Evolutionary conservation across 1,140 invertebrate genomes (phyloP).

Genomic region (Homalodisca vitripennis): DNA sequence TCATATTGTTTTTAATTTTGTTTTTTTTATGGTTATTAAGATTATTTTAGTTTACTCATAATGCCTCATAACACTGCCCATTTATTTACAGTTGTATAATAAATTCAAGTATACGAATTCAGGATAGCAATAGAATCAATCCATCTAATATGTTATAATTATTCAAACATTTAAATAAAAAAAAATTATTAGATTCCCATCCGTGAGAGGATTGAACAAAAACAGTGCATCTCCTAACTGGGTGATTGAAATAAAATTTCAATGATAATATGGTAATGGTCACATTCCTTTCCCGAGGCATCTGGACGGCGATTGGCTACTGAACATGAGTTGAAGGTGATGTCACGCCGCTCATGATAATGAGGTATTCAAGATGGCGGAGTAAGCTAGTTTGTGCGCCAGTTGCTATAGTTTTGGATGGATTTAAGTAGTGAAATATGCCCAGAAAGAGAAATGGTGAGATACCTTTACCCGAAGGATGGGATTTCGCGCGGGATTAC

Average conservation of each 20-base stretch:
- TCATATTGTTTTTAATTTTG: no score
- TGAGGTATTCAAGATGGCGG: conserved; percentile 81
- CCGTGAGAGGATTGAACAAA: no score
- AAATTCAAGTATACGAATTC: no score
- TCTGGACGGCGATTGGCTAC: conserved; percentile 59
- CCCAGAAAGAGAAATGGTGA: conserved; percentile 86
- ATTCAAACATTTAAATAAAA: no score
- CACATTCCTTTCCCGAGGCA: conserved; percentile 73
- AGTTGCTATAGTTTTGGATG: conserved; percentile 63
- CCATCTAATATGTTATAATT: no score
- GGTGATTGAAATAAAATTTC: conserved; percentile 37
- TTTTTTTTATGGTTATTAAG: no score
- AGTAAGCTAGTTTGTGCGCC: conserved; percentile 62
- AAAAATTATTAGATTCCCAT: no score
- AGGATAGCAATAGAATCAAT: no score
- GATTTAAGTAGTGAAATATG: conserved; percentile 75
- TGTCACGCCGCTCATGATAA: conserved; percentile 72
- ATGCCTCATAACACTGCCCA: no score
- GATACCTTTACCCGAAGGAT: conserved; percentile 94
- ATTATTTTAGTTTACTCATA: no score
- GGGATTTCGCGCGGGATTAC: conserved; percentile 94
- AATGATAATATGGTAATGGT: conserved; percentile 50
- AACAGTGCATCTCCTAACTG: no score
- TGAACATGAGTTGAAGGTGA: conserved; percentile 57
- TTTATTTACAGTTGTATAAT: no score